A percentile compares a stretch with the other conserved stretches of the same genome.
Conservation (phyloP, 2,888 invertebrate species). For the Argyra leucocephala region DNA sequence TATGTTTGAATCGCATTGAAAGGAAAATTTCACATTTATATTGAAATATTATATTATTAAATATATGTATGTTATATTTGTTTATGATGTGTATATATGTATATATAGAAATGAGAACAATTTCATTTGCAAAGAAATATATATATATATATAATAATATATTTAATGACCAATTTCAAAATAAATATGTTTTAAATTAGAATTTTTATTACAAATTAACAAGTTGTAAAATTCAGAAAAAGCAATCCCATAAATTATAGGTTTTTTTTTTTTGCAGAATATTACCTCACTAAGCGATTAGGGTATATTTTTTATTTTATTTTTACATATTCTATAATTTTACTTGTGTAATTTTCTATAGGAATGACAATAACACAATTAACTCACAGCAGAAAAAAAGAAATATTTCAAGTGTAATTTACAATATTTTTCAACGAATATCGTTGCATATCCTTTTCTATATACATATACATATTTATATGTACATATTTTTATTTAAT, state of each 20-base stretch:
- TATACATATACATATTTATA: no score
- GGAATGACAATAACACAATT: neutral
- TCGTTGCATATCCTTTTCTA: no score
- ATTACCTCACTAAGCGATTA: neutral
- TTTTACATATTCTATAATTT: no score
- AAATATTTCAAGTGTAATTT: neutral
- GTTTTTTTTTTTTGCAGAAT: neutral
- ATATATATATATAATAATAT: no score
- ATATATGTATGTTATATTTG: no score
- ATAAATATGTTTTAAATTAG: neutral
- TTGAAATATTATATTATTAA: no score
- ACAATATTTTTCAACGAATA: neutral
- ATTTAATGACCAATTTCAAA: neutral
- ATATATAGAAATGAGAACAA: no score
- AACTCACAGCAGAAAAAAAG: neutral
- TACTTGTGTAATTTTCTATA: neutral
- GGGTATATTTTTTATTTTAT: neutral
- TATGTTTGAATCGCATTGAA: no score
- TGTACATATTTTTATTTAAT: neutral
- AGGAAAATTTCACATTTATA: no score
- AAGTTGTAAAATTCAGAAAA: neutral
- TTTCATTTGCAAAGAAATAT: no score
- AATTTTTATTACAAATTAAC: neutral
- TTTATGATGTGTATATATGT: no score
- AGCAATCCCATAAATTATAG: neutral